Percentiles rank a stretch among this genome's conserved stretches.
Conservation (phyloP, 1,140 invertebrate species). For the Belonocnema kinseyi region DNA sequence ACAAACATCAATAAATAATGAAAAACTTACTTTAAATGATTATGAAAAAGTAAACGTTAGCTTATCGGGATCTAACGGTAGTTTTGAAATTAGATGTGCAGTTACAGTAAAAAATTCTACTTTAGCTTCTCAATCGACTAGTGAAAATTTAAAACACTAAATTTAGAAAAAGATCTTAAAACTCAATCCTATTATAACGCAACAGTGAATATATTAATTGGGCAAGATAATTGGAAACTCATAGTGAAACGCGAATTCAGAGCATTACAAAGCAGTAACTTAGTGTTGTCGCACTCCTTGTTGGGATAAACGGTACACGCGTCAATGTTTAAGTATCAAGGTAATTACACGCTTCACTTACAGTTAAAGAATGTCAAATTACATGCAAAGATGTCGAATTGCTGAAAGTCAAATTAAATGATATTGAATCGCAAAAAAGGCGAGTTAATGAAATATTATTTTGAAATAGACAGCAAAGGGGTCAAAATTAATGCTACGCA, state of each 20-base stretch:
- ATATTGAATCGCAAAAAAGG: no score
- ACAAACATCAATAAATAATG: no score
- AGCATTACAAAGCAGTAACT: background rate
- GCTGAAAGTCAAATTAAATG: no score
- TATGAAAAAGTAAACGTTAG: no score
- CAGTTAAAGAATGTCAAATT: background rate
- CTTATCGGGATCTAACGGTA: no score
- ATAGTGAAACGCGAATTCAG: slow-evolving; percentile 7
- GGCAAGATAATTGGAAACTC: slow-evolving; percentile 40
- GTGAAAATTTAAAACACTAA: background rate
- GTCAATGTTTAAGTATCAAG: background rate
- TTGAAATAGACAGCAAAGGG: no score
- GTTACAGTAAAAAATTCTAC: no score
- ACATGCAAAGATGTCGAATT: no score
- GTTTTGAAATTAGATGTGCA: no score
- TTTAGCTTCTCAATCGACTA: background rate
- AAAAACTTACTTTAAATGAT: no score
- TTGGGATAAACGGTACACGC: background rate
- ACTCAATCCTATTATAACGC: background rate
- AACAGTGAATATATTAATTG: background rate
- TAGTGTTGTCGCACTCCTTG: background rate
- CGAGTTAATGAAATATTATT: no score
- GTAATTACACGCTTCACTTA: background rate
- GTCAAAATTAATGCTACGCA: no score
- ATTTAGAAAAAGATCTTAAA: background rate